A percentile compares a stretch with the other conserved stretches of the same genome.
Evolutionary conservation across 2,797 vertebrate species (phyloP).

Genomic region (Buceros bicornis): DNA sequence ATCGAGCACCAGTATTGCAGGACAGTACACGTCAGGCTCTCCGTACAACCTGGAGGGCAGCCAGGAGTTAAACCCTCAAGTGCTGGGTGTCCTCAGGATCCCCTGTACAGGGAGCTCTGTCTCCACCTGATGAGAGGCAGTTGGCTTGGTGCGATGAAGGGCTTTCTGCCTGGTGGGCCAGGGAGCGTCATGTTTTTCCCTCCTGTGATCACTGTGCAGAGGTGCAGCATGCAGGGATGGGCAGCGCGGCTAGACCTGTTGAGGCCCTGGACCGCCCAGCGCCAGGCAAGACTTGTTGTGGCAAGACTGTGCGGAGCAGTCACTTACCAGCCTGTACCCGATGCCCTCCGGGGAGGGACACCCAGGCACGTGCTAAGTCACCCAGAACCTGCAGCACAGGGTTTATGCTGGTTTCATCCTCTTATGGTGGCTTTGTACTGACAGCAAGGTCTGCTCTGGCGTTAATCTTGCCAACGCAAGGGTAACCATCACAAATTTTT

Average conservation of each 20-base stretch:
- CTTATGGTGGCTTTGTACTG: not conserved
- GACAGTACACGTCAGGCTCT: not conserved
- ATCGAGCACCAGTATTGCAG: not conserved
- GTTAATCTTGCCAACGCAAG: not conserved
- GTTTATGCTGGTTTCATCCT: not conserved
- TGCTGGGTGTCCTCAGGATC: not conserved
- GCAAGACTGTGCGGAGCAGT: not conserved
- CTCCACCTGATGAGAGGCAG: not conserved
- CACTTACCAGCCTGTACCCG: accelerated
- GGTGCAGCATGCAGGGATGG: not conserved
- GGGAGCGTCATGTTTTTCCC: not conserved
- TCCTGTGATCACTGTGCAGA: accelerated
- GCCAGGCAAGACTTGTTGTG: not conserved
- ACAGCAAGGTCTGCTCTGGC: not conserved
- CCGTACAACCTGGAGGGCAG: too few relatives aligned
- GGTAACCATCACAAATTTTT: not conserved
- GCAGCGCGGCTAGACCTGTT: not conserved
- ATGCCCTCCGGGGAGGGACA: not conserved
- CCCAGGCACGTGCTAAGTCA: not conserved
- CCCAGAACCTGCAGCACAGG: not conserved
- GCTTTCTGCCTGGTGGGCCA: not conserved
- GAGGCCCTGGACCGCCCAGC: too few relatives aligned
- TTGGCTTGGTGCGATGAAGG: not conserved
- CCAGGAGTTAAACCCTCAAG: not conserved
- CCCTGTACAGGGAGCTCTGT: not conserved